These are phyloP conservation scores for Aphodius granarius DNA, from an alignment of 2,888 invertebrate species.

Conservation along the genomic window DNA sequence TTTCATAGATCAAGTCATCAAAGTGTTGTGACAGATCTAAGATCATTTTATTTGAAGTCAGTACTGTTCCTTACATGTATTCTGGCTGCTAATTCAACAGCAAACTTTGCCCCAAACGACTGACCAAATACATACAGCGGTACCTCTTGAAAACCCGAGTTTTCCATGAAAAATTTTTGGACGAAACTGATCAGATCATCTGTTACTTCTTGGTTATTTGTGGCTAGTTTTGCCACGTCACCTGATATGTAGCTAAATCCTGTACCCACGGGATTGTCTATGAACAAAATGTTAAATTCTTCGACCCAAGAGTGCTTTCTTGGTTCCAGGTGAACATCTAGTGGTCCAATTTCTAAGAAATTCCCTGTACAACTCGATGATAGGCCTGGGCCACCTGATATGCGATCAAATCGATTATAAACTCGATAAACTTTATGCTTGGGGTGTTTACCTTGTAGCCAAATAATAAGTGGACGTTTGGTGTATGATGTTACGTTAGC, in stretches of 20 bases:
- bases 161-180: slow-evolving; percentile 65
- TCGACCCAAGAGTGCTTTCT: slow-evolving; percentile 61
- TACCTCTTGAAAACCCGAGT: slow-evolving; percentile 71
- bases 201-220: slow-evolving; percentile 68
- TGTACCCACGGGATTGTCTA: slow-evolving; percentile 89
- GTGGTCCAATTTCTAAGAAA: slow-evolving; percentile 62
- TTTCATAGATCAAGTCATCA: too few species aligned
- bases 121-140: slow-evolving; percentile 86
- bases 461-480: slow-evolving; percentile 73
- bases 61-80: slow-evolving; percentile 52
- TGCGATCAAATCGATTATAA: not conserved
- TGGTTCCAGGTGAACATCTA: slow-evolving; percentile 55
- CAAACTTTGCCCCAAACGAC: slow-evolving; percentile 94
- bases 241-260: slow-evolving; percentile 77
- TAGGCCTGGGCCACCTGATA: slow-evolving; percentile 48
- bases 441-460: slow-evolving; percentile 72
- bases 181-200: slow-evolving; percentile 75
- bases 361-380: slow-evolving; percentile 58
- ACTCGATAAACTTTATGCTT: not conserved
- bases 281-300: slow-evolving; percentile 72
- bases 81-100: slow-evolving; percentile 74
- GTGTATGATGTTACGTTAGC: slow-evolving; percentile 61
- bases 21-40: too few species aligned
- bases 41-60: not conserved
- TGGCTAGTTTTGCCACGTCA: slow-evolving; percentile 58